A percentile compares a stretch with the other conserved stretches of the same genome.
Conservation (phyloP, 2,888 invertebrate genomes). For the Lasioglossum malachurum region DNA sequence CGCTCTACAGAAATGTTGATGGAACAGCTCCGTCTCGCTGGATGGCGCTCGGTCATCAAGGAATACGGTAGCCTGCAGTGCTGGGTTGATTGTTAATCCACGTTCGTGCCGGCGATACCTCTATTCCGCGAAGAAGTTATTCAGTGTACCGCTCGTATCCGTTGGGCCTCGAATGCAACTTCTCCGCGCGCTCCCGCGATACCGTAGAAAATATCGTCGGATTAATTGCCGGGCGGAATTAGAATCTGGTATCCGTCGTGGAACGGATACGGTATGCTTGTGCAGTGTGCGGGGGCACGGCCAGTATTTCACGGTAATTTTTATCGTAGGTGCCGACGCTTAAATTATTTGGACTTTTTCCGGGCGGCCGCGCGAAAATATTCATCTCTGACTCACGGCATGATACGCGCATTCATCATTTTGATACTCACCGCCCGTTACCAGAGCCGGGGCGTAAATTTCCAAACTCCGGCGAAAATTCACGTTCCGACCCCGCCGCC, state of each 20-base stretch:
- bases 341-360: constrained; percentile 59
- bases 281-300: background rate
- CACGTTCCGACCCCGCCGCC: constrained; percentile 29
- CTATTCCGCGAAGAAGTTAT: background rate
- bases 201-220: constrained; percentile 40
- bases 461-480: constrained; percentile 53
- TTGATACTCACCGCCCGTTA: constrained; percentile 57
- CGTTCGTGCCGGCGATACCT: constrained; percentile 1
- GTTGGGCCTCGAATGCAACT: background rate
- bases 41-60: background rate
- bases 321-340: constrained; percentile 61
- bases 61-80: background rate
- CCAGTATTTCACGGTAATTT: constrained; percentile 56
- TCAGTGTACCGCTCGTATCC: background rate
- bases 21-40: background rate
- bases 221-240: constrained; percentile 44
- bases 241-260: constrained; percentile 21
- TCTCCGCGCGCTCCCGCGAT: constrained; percentile 12
- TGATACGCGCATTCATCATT: constrained; percentile 68
- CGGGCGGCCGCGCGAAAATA: constrained; percentile 47
- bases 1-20: background rate
- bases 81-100: constrained; percentile 2
- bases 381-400: constrained; percentile 54
- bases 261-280: background rate
- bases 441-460: constrained; percentile 57